A percentile compares a stretch with the other conserved stretches of the same genome.
Evolutionary conservation across 2,797 vertebrate genomes (phyloP).

Genomic region (Psittacula echo): DNA sequence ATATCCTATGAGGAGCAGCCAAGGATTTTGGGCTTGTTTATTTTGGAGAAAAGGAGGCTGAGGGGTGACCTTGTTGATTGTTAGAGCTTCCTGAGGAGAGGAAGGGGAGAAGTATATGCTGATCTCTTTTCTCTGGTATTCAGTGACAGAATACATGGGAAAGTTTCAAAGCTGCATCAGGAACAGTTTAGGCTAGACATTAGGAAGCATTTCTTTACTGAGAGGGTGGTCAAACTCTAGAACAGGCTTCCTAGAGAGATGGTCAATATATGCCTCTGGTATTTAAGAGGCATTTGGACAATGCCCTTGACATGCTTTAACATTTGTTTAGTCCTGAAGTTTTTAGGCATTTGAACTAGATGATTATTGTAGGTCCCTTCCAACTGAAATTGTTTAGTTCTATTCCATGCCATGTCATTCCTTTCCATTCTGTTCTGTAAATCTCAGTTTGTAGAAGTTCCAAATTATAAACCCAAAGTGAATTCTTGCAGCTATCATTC

Average conservation of each 20-base stretch:
- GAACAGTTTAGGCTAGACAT: not conserved
- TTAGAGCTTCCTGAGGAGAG: not conserved
- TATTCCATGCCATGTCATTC: too few relatives aligned
- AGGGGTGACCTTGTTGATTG: fast-evolving
- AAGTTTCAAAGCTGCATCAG: not conserved
- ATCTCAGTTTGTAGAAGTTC: not conserved
- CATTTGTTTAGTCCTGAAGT: not conserved
- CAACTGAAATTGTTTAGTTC: not conserved
- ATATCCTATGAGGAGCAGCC: fast-evolving
- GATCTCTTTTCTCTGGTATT: not conserved
- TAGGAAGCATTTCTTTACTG: not conserved
- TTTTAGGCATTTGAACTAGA: not conserved
- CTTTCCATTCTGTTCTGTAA: not conserved
- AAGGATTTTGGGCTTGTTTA: not conserved
- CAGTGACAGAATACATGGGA: not conserved
- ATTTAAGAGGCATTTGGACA: not conserved
- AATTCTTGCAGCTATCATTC: not conserved
- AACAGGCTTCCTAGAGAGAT: not conserved
- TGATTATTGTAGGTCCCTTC: fast-evolving
- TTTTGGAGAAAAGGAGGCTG: not conserved
- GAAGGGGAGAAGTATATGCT: not conserved
- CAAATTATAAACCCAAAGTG: not conserved
- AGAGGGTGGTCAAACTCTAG: not conserved
- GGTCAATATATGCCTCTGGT: fast-evolving
- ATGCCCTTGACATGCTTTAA: not conserved